Conservation (phyloP, 2,888 invertebrate genomes). For the Junonia oenone region DNA sequence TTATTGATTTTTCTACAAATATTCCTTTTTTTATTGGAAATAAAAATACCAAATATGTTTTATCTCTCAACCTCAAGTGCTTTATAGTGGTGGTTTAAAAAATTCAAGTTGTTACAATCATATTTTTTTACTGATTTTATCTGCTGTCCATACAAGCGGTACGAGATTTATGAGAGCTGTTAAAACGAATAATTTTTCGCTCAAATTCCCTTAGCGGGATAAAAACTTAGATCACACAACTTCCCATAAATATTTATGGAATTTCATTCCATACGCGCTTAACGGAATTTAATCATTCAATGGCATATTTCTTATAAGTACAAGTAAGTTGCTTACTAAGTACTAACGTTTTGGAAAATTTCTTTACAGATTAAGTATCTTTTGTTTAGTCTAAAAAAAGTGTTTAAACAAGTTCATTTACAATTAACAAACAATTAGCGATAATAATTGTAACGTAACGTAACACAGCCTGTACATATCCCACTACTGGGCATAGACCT, state of each 20-base stretch:
- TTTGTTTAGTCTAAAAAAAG: too few species aligned
- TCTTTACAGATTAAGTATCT: too few species aligned
- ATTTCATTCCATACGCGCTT: conserved; percentile 17
- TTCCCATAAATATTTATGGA: conserved; percentile 29
- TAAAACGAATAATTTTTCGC: conserved; percentile 27
- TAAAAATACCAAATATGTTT: background rate
- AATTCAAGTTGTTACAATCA: background rate
- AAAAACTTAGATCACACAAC: conserved; percentile 28
- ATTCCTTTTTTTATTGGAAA: background rate
- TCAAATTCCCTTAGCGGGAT: conserved; percentile 19
- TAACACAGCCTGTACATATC: too few species aligned
- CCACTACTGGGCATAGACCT: too few species aligned
- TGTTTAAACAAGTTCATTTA: too few species aligned
- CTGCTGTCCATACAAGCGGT: conserved; percentile 12
- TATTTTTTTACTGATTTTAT: conserved; percentile 4
- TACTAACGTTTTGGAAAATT: background rate
- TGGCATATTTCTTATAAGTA: conserved; percentile 1
- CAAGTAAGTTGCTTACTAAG: background rate
- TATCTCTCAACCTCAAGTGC: background rate
- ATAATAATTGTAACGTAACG: too few species aligned
- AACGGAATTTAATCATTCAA: conserved; percentile 5
- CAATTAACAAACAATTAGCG: too few species aligned
- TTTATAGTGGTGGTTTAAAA: background rate
- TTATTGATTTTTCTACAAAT: too few species aligned
- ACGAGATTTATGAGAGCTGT: conserved; percentile 22